phyloP scores from a whole-genome alignment of 2,797 vertebrate genomes.

The Kryptopterus vitreolus region DNA sequence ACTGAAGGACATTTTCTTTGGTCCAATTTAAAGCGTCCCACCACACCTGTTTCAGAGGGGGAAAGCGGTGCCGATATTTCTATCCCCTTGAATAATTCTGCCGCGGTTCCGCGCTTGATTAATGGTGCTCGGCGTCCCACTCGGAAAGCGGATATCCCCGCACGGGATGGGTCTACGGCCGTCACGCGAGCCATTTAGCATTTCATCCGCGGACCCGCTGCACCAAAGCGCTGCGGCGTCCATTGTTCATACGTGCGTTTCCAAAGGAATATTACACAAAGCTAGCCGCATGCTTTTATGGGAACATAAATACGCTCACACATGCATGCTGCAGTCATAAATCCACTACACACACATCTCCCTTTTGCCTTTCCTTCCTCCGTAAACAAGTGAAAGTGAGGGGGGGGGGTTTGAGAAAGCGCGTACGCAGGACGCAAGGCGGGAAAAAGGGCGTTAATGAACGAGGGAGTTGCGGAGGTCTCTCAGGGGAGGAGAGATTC shows the following conservation, averaged over 20 bases:
- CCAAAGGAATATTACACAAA: neutral
- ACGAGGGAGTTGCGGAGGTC: conserved; percentile 14
- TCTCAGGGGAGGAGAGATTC: conserved; percentile 41
- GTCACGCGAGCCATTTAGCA: conserved; percentile 58
- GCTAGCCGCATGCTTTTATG: neutral
- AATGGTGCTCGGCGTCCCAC: conserved; percentile 64
- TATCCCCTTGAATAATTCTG: conserved; percentile 69
- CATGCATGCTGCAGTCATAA: conserved; percentile 57
- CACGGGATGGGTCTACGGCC: conserved; percentile 42
- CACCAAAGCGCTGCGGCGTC: conserved; percentile 62
- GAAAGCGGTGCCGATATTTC: conserved; percentile 60
- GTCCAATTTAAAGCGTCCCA: conserved; percentile 47
- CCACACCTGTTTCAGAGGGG: conserved; percentile 57
- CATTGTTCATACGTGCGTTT: conserved; percentile 61
- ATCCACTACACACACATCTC: conserved; percentile 58
- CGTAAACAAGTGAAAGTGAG: conserved; percentile 52
- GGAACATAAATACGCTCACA: conserved; percentile 1
- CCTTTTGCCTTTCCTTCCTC: neutral
- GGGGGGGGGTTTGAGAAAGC: too few relatives aligned
- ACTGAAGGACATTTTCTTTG: conserved; percentile 46
- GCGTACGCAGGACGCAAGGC: conserved; percentile 9
- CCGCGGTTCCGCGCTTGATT: conserved; percentile 67
- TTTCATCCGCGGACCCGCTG: conserved; percentile 63
- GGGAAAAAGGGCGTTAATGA: conserved; percentile 56
- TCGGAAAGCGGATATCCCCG: conserved; percentile 1